Base-by-base conservation (phyloP, 2,888 invertebrate genomes). In the Apamea epomidion region DNA sequence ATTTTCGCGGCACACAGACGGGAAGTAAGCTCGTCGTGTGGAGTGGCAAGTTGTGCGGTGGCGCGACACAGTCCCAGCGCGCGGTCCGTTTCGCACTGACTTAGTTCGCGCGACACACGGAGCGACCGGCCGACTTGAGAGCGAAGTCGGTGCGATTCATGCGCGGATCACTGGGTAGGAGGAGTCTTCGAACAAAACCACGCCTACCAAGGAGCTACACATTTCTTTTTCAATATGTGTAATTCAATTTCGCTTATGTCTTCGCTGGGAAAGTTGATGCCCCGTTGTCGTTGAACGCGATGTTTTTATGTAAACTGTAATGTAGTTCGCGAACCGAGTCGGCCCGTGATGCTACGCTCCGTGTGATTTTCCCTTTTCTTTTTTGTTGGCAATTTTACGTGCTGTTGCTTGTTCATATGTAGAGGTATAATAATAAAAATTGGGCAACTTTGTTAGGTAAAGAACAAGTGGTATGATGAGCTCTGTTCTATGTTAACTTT, bases 171-270 rank as follows among this genome's bases (percentile, higher is more conserved):
- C 93, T 92, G 91, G 89, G 96, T 94, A 96, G 97, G 97, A 95
- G 97, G 96, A 96, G 96, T 94, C 95, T 95, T 95, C 86, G 73
- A 79, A 88, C 91, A 90, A 95, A 96, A 95, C 96, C 97, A 96
- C 97, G 97, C 97, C 97, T 96, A 96, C 97, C 94, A 96, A 97
- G 97, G 93, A 96, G 96, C 96, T 96, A 95, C 97, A 97, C 97
- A 96, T 97, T 97, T 97, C 97, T 97, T 97, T 97, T 97, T 97
- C 97, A 97, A 97, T 97, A 97, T 96, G 96, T 97, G 97, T 97
- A 97, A 97, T 97, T 97, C 97, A 97, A 97, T 97, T 97, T 97
- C 96, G 96, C 96, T 97, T 97, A 97, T 97, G 97, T 97, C 97
- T 97, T 97, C 96, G 97, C 97, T 96, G 96, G 96, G 96, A 96